A percentile compares a stretch with the other conserved stretches of the same genome.
These are phyloP conservation scores for Oryctes rhinoceros DNA, from an alignment of 1,140 invertebrate genomes.

Conservation along the genomic window DNA sequence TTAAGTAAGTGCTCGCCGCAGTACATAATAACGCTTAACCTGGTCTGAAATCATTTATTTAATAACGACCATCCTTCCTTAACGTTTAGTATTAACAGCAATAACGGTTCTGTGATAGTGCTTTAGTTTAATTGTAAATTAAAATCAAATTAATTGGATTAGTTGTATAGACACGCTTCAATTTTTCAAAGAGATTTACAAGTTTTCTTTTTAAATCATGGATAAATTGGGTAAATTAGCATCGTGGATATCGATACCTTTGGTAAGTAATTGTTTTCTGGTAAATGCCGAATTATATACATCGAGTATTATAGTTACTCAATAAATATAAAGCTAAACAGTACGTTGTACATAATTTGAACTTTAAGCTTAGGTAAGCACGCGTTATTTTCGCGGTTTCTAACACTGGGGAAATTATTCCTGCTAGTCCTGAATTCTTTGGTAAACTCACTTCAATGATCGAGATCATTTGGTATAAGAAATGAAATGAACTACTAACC, in stretches of 20 bases:
- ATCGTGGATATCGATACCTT: conserved; percentile 3
- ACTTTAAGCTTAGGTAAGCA: too few species aligned
- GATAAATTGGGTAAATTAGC: background rate
- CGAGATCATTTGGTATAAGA: too few species aligned
- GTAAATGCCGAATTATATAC: background rate
- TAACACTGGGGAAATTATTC: too few species aligned
- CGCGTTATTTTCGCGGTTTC: too few species aligned
- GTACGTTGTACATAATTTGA: too few species aligned
- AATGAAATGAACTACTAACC: too few species aligned
- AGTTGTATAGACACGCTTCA: background rate
- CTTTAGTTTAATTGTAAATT: background rate
- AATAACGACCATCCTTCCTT: background rate
- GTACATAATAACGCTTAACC: too few species aligned
- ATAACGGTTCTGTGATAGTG: conserved; percentile 13
- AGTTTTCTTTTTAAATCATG: background rate
- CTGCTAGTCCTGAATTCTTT: too few species aligned
- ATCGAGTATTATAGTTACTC: too few species aligned
- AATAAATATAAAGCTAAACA: too few species aligned
- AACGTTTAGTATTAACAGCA: conserved; percentile 3
- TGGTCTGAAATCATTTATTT: background rate
- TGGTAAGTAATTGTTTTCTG: conserved; percentile 20
- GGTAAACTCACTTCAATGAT: too few species aligned
- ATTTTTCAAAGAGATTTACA: background rate
- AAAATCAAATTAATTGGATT: background rate
- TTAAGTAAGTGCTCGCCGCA: too few species aligned